These are phyloP conservation scores for Phortica variegata DNA, from an alignment of 1,140 invertebrate genomes.

Conservation along the genomic window DNA sequence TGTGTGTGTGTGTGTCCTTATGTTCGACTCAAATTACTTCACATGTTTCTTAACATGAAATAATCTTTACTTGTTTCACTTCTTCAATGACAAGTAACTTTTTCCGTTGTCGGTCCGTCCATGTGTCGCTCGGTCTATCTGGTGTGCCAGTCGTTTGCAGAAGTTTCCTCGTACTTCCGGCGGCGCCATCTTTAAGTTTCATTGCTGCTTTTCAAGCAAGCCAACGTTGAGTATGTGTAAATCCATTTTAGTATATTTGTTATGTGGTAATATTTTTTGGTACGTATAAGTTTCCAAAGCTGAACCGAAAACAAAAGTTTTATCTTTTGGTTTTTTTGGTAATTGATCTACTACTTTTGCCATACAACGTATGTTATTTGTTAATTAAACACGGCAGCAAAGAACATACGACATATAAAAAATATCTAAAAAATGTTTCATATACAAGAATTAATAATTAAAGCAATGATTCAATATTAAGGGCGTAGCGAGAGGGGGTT, in stretches of 20 bases:
- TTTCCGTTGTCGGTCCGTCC: neutral
- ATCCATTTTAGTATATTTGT: slow-evolving; percentile 18
- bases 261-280: neutral
- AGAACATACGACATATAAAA: too few relatives aligned
- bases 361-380: too few relatives aligned
- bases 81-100: neutral
- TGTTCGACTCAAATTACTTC: slow-evolving; percentile 16
- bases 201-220: too few relatives aligned
- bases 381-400: too few relatives aligned
- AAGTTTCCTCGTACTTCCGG: slow-evolving; percentile 45
- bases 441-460: too few relatives aligned
- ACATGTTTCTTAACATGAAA: slow-evolving; percentile 40
- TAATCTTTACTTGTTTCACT: slow-evolving; percentile 35
- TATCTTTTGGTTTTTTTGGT: too few relatives aligned
- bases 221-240: slow-evolving; percentile 27
- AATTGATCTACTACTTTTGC: slow-evolving; percentile 37
- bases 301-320: slow-evolving; percentile 35
- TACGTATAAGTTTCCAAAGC: slow-evolving; percentile 2
- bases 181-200: slow-evolving; percentile 50
- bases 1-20: slow-evolving; percentile 4
- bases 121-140: neutral
- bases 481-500: too few relatives aligned
- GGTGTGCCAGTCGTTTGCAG: slow-evolving; percentile 8
- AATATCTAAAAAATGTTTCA: too few relatives aligned
- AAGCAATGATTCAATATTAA: too few relatives aligned